phyloP scores from a whole-genome alignment of 2,888 invertebrate genomes.

The Teinopalpus imperialis region DNA sequence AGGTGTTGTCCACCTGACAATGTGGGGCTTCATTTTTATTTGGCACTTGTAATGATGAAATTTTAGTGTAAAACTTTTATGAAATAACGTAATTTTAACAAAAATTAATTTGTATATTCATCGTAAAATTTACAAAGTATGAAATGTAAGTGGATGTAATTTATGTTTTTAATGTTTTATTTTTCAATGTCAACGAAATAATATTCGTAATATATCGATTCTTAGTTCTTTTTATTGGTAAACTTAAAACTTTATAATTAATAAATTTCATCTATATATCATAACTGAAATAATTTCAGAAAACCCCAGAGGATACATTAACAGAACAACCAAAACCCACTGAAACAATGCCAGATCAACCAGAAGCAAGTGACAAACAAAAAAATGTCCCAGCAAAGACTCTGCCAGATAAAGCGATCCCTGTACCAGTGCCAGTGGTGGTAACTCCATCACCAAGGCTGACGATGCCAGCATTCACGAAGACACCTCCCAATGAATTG shows the following conservation, averaged over 20 bases:
- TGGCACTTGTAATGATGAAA: conserved; percentile 16
- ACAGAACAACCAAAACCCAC: conserved; percentile 26
- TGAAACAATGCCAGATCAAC: conserved; percentile 27
- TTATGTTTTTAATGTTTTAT: neutral
- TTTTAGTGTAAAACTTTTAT: conserved; percentile 16
- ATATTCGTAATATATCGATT: no score
- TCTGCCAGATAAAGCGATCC: conserved; percentile 39
- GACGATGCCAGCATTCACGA: conserved; percentile 56
- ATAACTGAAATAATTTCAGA: conserved; percentile 45
- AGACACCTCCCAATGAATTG: conserved; percentile 67
- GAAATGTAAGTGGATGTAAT: conserved; percentile 6
- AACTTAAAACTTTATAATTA: no score
- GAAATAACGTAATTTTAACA: conserved; percentile 4
- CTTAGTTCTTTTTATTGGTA: no score
- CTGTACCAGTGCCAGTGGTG: conserved; percentile 33
- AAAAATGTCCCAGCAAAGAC: conserved; percentile 34
- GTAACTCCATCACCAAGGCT: conserved; percentile 40
- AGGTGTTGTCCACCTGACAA: conserved; percentile 22
- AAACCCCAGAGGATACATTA: conserved; percentile 49
- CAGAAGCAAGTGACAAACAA: conserved; percentile 23
- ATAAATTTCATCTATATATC: no score
- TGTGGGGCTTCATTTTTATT: conserved; percentile 18
- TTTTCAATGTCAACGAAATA: no score
- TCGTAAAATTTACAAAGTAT: conserved; percentile 5
- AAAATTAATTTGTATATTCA: neutral